Percentiles rank a stretch among this genome's conserved stretches.
Evolutionary conservation across 2,888 invertebrate species (phyloP).

Genomic region (Erpobdella octoculata): DNA sequence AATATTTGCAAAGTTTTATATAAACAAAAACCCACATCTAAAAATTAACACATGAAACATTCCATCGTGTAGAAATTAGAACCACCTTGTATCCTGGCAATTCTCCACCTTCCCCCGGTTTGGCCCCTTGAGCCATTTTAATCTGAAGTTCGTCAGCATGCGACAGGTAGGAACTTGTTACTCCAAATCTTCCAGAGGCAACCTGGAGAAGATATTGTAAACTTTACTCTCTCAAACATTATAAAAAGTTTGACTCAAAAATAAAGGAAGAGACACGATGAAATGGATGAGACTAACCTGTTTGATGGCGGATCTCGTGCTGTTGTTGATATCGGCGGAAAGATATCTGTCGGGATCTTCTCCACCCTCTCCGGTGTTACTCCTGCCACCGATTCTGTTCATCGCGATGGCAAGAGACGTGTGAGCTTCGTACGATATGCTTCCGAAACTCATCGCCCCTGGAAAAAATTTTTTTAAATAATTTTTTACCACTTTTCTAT

Average conservation of each 20-base stretch:
- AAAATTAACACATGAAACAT: too few relatives aligned
- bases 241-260: too few relatives aligned
- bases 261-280: too few relatives aligned
- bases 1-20: too few relatives aligned
- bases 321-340: slow-evolving; percentile 69
- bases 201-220: slow-evolving; percentile 55
- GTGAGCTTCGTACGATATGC: slow-evolving; percentile 92
- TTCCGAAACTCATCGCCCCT: slow-evolving; percentile 93
- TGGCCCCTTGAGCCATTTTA: slow-evolving; percentile 99
- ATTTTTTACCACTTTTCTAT: too few relatives aligned
- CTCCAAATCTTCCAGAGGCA: slow-evolving; percentile 94
- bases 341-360: slow-evolving; percentile 65
- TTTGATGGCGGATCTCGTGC: slow-evolving; percentile 87
- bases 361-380: slow-evolving; percentile 96
- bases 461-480: slow-evolving; percentile 42
- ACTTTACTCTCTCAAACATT: too few relatives aligned
- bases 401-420: slow-evolving; percentile 88
- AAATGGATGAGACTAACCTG: slow-evolving; percentile 60
- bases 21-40: too few relatives aligned
- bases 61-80: too few relatives aligned
- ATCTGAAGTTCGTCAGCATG: slow-evolving; percentile 97
- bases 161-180: slow-evolving; percentile 90
- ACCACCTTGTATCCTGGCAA: slow-evolving; percentile 77
- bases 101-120: slow-evolving; percentile 97
- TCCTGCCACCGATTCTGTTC: slow-evolving; percentile 93